These are phyloP conservation scores for Acanthopleura granulata DNA, from an alignment of 2,888 invertebrate species.

Conservation along the genomic window DNA sequence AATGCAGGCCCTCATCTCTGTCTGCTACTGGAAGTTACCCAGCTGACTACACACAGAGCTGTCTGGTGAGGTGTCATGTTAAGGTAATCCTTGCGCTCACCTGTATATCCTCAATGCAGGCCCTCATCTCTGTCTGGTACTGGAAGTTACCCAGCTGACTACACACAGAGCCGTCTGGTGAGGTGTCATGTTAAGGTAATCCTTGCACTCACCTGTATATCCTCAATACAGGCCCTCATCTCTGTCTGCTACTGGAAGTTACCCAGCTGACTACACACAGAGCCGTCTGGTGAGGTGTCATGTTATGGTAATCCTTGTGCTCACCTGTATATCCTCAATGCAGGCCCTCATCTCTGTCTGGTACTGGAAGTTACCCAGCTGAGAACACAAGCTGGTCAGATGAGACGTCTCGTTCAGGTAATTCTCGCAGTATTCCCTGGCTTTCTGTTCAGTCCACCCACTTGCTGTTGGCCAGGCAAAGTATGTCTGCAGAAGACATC, in stretches of 20 bases:
- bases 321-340: conserved; percentile 13
- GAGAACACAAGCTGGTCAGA: not conserved
- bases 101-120: not conserved
- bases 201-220: not conserved
- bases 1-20: not conserved
- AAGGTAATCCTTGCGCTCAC: not conserved
- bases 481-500: not conserved
- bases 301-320: not conserved
- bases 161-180: not conserved
- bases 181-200: not conserved
- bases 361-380: not conserved
- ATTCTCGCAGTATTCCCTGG: not conserved
- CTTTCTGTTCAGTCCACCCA: conserved; percentile 1
- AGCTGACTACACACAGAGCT: not conserved
- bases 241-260: not conserved
- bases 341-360: not conserved
- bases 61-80: not conserved
- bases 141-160: not conserved
- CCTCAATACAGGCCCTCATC: conserved; percentile 1
- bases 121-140: conserved; percentile 1
- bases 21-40: not conserved
- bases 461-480: conserved; percentile 16
- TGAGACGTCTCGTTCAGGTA: conserved; percentile 8
- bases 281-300: not conserved
- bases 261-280: not conserved